Evolutionary conservation across 2,797 vertebrate species (phyloP).

Genomic region (Xerus rutilus): DNA sequence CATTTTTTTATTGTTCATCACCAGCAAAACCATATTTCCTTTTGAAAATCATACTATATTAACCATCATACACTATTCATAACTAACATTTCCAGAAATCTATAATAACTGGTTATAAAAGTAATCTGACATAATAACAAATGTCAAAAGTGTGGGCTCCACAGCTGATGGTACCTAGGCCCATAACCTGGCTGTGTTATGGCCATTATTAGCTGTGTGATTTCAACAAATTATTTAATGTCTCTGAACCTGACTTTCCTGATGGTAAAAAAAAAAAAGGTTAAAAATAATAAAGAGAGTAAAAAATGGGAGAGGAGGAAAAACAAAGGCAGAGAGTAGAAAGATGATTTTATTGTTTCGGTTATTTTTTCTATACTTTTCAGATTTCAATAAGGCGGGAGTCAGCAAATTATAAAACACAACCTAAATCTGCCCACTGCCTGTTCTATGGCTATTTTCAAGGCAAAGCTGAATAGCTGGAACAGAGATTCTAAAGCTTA

Average conservation of each 20-base stretch:
- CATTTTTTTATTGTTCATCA: neutral
- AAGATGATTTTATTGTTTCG: neutral
- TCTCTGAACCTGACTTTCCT: neutral
- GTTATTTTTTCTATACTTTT: neutral
- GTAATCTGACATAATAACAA: neutral
- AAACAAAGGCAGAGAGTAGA: neutral
- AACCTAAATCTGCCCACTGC: neutral
- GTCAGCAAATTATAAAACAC: neutral
- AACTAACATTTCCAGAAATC: neutral
- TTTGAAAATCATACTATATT: neutral
- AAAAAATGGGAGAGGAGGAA: neutral
- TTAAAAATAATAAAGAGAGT: slow-evolving; percentile 21
- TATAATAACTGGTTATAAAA: slow-evolving; percentile 35
- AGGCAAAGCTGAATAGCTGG: neutral
- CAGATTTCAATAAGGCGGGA: neutral
- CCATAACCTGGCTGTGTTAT: neutral
- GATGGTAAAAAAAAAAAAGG: neutral
- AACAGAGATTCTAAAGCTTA: neutral
- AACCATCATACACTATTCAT: neutral
- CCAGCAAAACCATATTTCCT: neutral
- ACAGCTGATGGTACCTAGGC: neutral
- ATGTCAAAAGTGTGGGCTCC: neutral
- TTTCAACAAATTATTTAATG: neutral
- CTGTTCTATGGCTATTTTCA: slow-evolving; percentile 25
- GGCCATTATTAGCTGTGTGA: neutral